Percentiles rank a stretch among this genome's conserved stretches.
Conservation (phyloP, 2,113 vertebrate species). For the Otus sunia region DNA sequence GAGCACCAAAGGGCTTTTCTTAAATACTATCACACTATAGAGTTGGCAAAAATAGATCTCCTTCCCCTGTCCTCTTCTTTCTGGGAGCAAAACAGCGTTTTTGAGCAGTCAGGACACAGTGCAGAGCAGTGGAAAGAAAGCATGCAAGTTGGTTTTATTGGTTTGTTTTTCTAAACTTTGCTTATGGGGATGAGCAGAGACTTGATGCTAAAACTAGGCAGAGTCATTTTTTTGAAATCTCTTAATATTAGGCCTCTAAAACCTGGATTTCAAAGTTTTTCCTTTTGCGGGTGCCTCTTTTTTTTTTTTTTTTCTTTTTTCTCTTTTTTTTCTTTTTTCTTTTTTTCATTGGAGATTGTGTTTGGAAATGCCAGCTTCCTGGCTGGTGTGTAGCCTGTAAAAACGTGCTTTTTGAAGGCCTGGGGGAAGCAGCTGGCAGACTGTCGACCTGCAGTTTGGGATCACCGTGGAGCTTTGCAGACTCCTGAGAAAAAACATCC, state of each 20-base stretch:
- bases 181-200: neutral
- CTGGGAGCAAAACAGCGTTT: neutral
- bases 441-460: neutral
- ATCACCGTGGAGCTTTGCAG: neutral
- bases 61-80: neutral
- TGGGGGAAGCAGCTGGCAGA: neutral
- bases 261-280: neutral
- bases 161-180: slow-evolving; percentile 32
- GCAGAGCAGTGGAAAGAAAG: neutral
- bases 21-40: accelerated
- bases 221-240: neutral
- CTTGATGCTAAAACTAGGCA: neutral
- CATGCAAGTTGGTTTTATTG: neutral
- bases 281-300: neutral
- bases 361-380: neutral
- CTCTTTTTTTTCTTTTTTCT: neutral
- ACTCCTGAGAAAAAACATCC: neutral
- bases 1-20: neutral
- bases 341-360: accelerated
- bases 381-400: neutral
- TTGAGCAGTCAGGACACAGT: neutral
- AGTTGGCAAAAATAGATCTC: neutral
- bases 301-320: neutral
- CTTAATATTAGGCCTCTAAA: neutral
- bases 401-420: accelerated